These are phyloP conservation scores for Phataginus tetradactyla DNA, from an alignment of 2,797 vertebrate genomes.

Conservation along the genomic window DNA sequence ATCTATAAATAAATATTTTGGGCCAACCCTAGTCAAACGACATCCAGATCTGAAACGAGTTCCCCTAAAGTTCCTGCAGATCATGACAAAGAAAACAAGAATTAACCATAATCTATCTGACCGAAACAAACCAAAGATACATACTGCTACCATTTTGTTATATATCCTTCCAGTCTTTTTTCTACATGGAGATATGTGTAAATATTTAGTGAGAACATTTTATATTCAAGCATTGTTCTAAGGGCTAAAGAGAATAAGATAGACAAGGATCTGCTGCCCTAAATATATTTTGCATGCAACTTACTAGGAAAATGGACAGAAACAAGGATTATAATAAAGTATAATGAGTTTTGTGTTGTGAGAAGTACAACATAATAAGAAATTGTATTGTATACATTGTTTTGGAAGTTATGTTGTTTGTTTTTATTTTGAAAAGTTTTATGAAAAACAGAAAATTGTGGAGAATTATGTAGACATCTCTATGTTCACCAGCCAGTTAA, in stretches of 20 bases:
- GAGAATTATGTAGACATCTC: not conserved
- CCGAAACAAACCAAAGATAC: not conserved
- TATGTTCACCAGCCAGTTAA: not conserved
- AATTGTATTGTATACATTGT: not conserved
- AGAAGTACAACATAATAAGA: not conserved
- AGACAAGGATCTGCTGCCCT: not conserved
- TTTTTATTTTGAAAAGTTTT: conserved; percentile 32
- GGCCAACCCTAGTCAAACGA: not conserved
- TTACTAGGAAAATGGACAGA: not conserved
- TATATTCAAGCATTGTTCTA: not conserved
- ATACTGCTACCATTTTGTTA: no score
- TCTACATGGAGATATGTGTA: not conserved
- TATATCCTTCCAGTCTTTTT: not conserved
- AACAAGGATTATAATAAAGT: not conserved
- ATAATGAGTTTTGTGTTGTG: not conserved
- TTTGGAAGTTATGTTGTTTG: not conserved
- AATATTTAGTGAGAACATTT: not conserved
- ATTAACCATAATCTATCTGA: not conserved
- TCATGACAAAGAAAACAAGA: not conserved
- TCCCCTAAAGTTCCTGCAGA: not conserved
- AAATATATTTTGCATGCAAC: not conserved
- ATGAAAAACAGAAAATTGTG: not conserved
- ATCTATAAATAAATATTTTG: not conserved
- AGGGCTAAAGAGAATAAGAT: not conserved
- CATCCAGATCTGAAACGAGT: not conserved